Evolutionary conservation across 1,140 invertebrate genomes (phyloP).

Genomic region (Drosophila persimilis): DNA sequence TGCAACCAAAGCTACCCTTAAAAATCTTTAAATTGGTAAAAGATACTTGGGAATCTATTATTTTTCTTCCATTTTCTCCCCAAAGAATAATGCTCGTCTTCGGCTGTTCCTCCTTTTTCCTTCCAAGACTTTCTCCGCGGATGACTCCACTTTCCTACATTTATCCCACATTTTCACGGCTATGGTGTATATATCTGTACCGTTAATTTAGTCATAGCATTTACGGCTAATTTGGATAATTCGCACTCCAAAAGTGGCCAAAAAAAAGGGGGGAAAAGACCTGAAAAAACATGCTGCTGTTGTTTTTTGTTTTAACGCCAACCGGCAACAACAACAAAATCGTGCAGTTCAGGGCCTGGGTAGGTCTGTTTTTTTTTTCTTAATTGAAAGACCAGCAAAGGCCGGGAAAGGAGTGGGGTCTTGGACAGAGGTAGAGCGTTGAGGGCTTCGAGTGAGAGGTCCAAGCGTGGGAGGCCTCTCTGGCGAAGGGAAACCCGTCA

Average conservation of each 20-base stretch:
- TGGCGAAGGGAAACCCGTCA: too few species aligned
- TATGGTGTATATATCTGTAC: slow-evolving; percentile 17
- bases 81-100: too few species aligned
- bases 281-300: slow-evolving; percentile 22
- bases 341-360: slow-evolving; percentile 51
- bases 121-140: too few species aligned
- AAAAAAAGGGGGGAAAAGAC: slow-evolving; percentile 12
- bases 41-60: too few species aligned
- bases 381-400: slow-evolving; percentile 47
- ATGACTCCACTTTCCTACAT: too few species aligned
- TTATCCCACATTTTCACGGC: neutral
- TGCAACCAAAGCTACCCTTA: too few species aligned
- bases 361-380: slow-evolving; percentile 19
- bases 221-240: slow-evolving; percentile 63
- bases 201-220: slow-evolving; percentile 51
- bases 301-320: slow-evolving; percentile 18
- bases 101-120: too few species aligned
- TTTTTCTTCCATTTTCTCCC: too few species aligned
- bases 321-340: slow-evolving; percentile 49
- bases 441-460: too few species aligned
- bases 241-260: slow-evolving; percentile 48
- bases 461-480: slow-evolving; percentile 53
- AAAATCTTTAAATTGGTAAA: too few species aligned
- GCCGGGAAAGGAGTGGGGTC: too few species aligned
- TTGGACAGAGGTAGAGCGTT: too few species aligned